Evolutionary conservation across 1,140 invertebrate genomes (phyloP).

Genomic region (Trypoxylus dichotomus): DNA sequence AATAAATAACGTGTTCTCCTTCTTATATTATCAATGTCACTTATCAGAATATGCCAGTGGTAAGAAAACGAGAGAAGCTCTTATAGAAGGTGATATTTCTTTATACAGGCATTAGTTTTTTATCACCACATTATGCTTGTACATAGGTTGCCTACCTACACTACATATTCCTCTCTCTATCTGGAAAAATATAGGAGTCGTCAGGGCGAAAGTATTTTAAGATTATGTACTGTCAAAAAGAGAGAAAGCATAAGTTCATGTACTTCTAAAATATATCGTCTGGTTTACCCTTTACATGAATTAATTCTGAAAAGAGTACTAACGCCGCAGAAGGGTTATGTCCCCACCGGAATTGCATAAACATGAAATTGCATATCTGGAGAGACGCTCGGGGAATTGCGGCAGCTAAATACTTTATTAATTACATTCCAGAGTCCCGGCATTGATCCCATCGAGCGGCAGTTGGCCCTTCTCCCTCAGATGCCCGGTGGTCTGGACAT

Average conservation of each 20-base stretch:
- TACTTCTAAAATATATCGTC: neutral
- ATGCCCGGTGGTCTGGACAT: neutral
- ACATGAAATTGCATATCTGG: constrained; percentile 15
- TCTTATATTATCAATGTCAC: too few species aligned
- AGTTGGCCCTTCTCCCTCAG: neutral
- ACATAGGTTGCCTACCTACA: too few species aligned
- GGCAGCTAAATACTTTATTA: constrained; percentile 45
- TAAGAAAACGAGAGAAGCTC: too few species aligned
- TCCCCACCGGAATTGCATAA: neutral
- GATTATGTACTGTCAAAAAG: too few species aligned
- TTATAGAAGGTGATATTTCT: too few species aligned
- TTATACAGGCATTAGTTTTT: too few species aligned
- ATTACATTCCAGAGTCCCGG: constrained; percentile 44
- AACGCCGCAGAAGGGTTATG: neutral
- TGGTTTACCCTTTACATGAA: neutral
- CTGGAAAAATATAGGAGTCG: too few species aligned
- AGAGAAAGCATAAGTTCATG: neutral
- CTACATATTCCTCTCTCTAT: too few species aligned
- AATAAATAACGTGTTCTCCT: too few species aligned
- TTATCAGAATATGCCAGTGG: too few species aligned
- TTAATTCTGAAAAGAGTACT: neutral
- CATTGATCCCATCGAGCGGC: neutral
- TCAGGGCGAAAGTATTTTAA: too few species aligned
- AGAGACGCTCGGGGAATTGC: constrained; percentile 35
- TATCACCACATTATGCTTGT: too few species aligned